phyloP scores from a whole-genome alignment of 2,888 invertebrate genomes.

The Seira ritae region DNA sequence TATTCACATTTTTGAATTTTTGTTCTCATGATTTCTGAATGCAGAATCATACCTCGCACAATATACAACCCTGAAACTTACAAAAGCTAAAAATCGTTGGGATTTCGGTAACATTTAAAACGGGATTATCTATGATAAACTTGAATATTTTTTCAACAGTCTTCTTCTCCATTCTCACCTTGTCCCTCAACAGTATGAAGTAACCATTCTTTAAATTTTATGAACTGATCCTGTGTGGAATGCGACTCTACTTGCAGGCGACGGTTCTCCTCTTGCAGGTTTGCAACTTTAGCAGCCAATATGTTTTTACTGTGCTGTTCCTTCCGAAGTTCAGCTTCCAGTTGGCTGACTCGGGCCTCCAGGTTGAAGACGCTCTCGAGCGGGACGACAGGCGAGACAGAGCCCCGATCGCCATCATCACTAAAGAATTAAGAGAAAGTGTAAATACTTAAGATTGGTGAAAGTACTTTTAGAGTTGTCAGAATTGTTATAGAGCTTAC shows the following conservation, averaged over 20 bases:
- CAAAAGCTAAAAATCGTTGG: background rate
- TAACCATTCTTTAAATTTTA: slow-evolving; percentile 71
- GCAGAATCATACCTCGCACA: too few species aligned
- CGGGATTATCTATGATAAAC: background rate
- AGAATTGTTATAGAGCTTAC: slow-evolving; percentile 32
- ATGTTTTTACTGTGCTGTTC: slow-evolving; percentile 81
- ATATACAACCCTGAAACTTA: too few species aligned
- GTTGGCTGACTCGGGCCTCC: slow-evolving; percentile 74
- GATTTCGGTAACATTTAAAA: background rate
- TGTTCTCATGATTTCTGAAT: too few species aligned
- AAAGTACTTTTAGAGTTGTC: background rate
- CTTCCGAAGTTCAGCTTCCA: slow-evolving; percentile 80
- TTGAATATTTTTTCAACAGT: slow-evolving; percentile 29
- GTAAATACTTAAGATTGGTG: background rate
- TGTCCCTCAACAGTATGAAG: slow-evolving; percentile 63
- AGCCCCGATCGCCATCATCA: slow-evolving; percentile 54
- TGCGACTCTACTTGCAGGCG: slow-evolving; percentile 92
- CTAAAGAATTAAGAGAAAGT: slow-evolving; percentile 31
- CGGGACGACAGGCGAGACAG: slow-evolving; percentile 55
- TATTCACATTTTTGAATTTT: background rate
- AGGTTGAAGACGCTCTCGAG: slow-evolving; percentile 74
- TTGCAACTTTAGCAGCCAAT: slow-evolving; percentile 82
- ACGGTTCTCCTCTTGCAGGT: slow-evolving; percentile 87
- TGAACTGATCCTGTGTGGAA: slow-evolving; percentile 85
- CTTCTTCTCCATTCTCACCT: slow-evolving; percentile 54